A percentile compares a stretch with the other conserved stretches of the same genome.
phyloP scores from a whole-genome alignment of 1,140 invertebrate species.

The Heliconius eleuchia region DNA sequence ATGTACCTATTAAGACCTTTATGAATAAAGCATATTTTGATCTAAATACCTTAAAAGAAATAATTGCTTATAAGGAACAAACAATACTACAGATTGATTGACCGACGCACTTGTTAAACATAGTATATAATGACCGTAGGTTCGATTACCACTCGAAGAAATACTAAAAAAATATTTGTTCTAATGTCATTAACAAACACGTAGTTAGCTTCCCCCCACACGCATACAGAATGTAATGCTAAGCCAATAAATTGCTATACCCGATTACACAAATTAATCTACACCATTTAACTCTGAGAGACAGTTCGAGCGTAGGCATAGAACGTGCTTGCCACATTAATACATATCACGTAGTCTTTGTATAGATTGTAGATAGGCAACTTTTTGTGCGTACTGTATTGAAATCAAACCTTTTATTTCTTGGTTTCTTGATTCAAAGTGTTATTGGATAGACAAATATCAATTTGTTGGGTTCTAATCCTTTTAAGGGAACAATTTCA shows the following conservation, averaged over 20 bases:
- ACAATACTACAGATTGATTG: neutral
- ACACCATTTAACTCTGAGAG: slow-evolving; percentile 40
- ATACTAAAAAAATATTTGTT: no score
- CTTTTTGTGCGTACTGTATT: slow-evolving; percentile 64
- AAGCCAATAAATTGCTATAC: neutral
- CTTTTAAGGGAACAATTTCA: no score
- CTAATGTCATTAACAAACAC: no score
- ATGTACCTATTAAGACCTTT: neutral
- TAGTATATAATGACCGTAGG: neutral
- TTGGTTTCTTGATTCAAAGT: neutral
- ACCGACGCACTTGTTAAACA: neutral
- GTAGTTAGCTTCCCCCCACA: no score
- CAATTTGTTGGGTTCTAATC: no score
- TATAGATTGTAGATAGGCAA: slow-evolving; percentile 56
- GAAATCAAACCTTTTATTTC: neutral
- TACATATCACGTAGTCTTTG: slow-evolving; percentile 61
- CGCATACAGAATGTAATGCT: neutral
- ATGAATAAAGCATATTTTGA: neutral
- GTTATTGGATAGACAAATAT: no score
- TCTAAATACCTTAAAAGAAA: neutral
- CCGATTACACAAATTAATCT: slow-evolving; percentile 4
- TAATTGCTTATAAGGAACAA: neutral
- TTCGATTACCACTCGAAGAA: no score
- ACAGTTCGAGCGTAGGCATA: slow-evolving; percentile 44
- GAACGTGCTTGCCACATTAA: slow-evolving; percentile 24